Base-by-base conservation (phyloP, 1,140 invertebrate species). In the Pseudomyrmex pallidus region DNA sequence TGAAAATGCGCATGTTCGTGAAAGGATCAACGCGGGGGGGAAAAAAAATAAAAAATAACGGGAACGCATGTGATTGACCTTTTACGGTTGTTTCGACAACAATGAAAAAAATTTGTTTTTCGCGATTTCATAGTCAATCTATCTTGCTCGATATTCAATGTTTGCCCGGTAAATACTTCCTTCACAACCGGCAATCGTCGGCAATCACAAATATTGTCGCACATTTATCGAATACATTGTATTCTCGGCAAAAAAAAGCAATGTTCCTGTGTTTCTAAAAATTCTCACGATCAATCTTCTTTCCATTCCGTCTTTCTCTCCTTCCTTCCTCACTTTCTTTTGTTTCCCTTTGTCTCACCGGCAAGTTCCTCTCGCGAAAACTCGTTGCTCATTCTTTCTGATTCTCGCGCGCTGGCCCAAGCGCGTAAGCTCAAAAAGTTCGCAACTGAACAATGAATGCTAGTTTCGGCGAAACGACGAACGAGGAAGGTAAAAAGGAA, bases 361-460 rank as follows among this genome's bases (percentile, higher is more conserved):
- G 35, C 20, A 22, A 83, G 48, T 25, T 74, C 4, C 35, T 48
- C 50, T 46, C n/a, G 17, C 52, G 13, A 57, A 46, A 56, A 59
- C 50, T 76, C 35, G 46, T 72, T 13, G 50, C 59, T 74, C 61
- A 25, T 76, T 57, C 20, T 54, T 73, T 62, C 78, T 62, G 57
- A 66, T 82, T 52, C 78, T 73, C 72, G 59, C 82, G 59, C 82
- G 22, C 48, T 48, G n/a, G 54, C 44, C 57, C 35, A n/a, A 59
- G 77, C 50, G 61, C 70, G 72, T 74, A 63, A 87, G 61, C 76
- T 82, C 77, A 62, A 78, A 85, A 85, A 88, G 83, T 88, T 88
- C 67, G 83, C 83, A 54, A 85, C 77, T 83, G 88, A 85, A 90
- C 88, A 90, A 89, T 89, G 85, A 89, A 89, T 85, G 67, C 83